Evolutionary conservation across 2,113 vertebrate genomes (phyloP).

Genomic region (Cyanistes caeruleus): DNA sequence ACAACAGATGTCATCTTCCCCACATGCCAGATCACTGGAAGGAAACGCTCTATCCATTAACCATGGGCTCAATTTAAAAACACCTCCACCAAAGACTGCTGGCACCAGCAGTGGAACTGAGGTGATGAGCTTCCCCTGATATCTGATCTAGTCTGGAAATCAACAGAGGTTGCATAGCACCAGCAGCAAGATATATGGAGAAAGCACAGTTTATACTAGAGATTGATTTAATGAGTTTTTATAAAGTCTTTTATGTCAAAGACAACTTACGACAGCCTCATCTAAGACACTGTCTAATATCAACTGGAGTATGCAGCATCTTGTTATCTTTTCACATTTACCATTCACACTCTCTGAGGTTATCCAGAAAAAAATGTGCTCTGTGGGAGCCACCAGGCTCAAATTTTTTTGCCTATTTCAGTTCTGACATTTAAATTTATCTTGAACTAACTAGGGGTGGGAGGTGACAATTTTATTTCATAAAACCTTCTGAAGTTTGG

Average conservation of each 20-base stretch:
- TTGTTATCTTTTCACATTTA: slow-evolving; percentile 1
- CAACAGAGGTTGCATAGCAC: neutral
- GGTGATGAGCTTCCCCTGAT: neutral
- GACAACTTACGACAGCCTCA: neutral
- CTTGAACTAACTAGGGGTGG: neutral
- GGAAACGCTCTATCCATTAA: neutral
- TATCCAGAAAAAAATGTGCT: neutral
- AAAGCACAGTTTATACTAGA: neutral
- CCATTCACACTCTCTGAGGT: neutral
- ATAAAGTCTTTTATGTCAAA: neutral
- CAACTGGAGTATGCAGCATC: neutral
- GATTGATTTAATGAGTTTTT: neutral
- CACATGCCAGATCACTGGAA: neutral
- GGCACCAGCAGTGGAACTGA: neutral
- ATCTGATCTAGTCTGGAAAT: neutral
- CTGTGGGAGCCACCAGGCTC: neutral
- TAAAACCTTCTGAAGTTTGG: slow-evolving; percentile 1
- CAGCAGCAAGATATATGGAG: neutral
- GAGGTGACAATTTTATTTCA: slow-evolving; percentile 35
- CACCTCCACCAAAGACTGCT: neutral
- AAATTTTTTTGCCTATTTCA: neutral
- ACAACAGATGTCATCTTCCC: neutral
- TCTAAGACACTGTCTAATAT: neutral
- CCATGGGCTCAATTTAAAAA: neutral
- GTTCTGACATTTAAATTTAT: slow-evolving; percentile 30